phyloP scores from a whole-genome alignment of 1,140 invertebrate species.

The Leptoteleia sp. region DNA sequence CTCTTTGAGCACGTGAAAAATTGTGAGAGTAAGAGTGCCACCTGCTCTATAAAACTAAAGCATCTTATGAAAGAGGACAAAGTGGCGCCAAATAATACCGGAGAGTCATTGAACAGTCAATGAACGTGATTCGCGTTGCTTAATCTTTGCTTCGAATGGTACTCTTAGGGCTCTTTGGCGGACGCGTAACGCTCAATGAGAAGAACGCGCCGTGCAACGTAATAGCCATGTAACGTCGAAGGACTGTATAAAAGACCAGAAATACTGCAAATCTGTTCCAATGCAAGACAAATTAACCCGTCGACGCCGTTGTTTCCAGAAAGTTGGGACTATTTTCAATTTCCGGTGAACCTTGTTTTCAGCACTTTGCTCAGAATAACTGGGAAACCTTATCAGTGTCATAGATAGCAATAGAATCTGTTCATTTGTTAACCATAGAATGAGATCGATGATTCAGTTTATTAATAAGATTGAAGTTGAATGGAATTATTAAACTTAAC shows the following conservation, averaged over 20 bases:
- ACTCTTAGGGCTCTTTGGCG: conserved; percentile 42
- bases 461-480: no score
- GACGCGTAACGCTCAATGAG: conserved; percentile 56
- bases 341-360: not conserved
- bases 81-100: conserved; percentile 43
- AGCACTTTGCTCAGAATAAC: no score
- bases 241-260: conserved; percentile 30
- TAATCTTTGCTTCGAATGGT: conserved; percentile 70
- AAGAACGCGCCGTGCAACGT: conserved; percentile 42
- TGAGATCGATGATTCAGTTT: no score
- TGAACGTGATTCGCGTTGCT: conserved; percentile 69
- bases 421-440: no score
- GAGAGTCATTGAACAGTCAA: conserved; percentile 71
- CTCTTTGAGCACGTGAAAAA: conserved; percentile 46
- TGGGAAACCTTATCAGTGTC: no score
- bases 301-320: conserved; percentile 24
- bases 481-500: no score
- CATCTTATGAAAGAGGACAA: conserved; percentile 36
- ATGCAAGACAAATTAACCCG: conserved; percentile 49
- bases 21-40: conserved; percentile 52
- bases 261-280: conserved; percentile 45
- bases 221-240: conserved; percentile 41
- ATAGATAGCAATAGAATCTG: no score
- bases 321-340: conserved; percentile 20
- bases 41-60: conserved; percentile 64